Percentiles rank a stretch among this genome's conserved stretches.
Conservation (phyloP, 2,888 invertebrate species). For the Drosophila kambysellisi region DNA sequence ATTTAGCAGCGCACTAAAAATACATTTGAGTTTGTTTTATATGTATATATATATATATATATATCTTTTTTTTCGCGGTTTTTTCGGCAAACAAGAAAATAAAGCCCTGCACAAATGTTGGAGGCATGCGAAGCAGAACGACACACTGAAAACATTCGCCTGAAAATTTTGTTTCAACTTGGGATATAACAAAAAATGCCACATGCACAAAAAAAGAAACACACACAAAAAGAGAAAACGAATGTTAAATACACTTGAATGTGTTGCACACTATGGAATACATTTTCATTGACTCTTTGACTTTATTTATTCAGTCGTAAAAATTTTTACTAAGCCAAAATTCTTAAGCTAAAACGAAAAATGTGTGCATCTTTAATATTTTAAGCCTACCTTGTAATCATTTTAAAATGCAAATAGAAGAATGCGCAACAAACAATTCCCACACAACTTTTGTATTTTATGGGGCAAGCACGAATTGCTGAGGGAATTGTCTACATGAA, state of each 20-base stretch:
- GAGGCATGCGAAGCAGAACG: conserved; percentile 38
- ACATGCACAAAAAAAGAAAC: conserved; percentile 41
- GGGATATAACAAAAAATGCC: conserved; percentile 65
- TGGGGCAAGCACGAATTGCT: conserved; percentile 4
- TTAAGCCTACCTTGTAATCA: neutral
- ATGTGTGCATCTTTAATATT: neutral
- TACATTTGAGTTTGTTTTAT: conserved; percentile 65
- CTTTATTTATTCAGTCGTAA: neutral
- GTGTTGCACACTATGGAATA: neutral
- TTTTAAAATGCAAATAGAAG: neutral
- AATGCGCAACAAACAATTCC: neutral
- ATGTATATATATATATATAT: conserved; percentile 1
- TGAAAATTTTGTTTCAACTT: conserved; percentile 54
- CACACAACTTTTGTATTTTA: neutral
- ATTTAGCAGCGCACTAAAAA: conserved; percentile 78
- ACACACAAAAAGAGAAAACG: conserved; percentile 17
- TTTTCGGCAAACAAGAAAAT: conserved; percentile 49
- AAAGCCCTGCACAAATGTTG: conserved; percentile 58
- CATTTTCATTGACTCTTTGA: neutral
- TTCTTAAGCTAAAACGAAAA: neutral
- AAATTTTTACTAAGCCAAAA: neutral
- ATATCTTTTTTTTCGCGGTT: conserved; percentile 3
- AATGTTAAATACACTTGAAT: conserved; percentile 41
- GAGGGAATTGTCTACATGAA: conserved; percentile 1
- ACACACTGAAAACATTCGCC: conserved; percentile 40